A percentile compares a stretch with the other conserved stretches of the same genome.
Conservation (phyloP, 2,888 invertebrate species). For the Imbricaverruca yamaguchii region DNA sequence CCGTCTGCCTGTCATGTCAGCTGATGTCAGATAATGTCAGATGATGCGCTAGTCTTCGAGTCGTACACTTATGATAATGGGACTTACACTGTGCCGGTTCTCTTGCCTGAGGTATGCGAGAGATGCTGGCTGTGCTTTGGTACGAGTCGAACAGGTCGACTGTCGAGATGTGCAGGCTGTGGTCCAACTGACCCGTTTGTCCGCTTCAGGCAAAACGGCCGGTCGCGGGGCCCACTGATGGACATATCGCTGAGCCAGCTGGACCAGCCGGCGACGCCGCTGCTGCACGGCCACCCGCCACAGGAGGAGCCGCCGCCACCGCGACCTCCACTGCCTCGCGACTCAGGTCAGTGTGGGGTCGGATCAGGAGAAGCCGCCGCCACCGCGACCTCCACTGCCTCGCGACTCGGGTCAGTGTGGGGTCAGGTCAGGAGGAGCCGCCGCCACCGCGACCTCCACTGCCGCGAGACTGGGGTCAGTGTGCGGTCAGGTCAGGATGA, state of each 20-base stretch:
- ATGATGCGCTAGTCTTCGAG: no score
- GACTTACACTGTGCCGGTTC: no score
- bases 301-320: constrained; percentile 32
- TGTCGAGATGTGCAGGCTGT: no score
- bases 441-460: constrained; percentile 14
- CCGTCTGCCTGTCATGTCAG: no score
- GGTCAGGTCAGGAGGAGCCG: constrained; percentile 32
- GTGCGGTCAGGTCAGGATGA: constrained; percentile 32
- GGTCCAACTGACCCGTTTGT: no score
- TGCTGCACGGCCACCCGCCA: constrained; percentile 29
- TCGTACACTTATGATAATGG: no score
- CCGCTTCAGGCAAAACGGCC: constrained; percentile 8
- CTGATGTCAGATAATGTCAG: no score
- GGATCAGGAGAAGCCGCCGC: constrained; percentile 32
- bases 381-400: constrained; percentile 22
- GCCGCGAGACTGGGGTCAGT: constrained; percentile 24
- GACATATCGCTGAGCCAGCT: constrained; percentile 24
- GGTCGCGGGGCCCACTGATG: constrained; percentile 23
- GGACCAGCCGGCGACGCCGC: constrained; percentile 25
- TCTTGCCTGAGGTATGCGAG: no score
- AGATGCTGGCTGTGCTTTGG: no score
- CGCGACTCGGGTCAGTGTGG: constrained; percentile 20
- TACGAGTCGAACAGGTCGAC: no score
- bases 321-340: constrained; percentile 22
- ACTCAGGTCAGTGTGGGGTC: constrained; percentile 19